Evolutionary conservation across 2,113 vertebrate species (phyloP).

Genomic region (Pituophis catenifer): DNA sequence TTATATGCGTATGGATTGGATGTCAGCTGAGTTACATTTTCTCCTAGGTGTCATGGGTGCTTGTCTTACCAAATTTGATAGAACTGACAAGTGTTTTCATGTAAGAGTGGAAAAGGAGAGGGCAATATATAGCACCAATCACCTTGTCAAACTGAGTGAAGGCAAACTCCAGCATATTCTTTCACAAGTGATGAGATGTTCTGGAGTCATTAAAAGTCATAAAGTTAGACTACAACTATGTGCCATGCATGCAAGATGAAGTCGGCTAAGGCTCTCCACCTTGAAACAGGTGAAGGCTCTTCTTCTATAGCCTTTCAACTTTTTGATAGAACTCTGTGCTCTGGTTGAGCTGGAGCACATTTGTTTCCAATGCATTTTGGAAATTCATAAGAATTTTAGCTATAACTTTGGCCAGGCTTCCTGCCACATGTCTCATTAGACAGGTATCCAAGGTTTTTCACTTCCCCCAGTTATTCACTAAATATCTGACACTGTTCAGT

Average conservation of each 20-base stretch:
- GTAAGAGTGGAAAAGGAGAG: conserved; percentile 48
- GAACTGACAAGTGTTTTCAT: conserved; percentile 71
- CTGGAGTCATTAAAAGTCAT: conserved; percentile 69
- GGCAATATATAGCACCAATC: conserved; percentile 62
- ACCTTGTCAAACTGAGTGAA: conserved; percentile 67
- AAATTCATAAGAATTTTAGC: conserved; percentile 49
- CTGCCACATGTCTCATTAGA: conserved; percentile 51
- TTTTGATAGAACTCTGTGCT: conserved; percentile 45
- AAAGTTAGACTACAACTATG: conserved; percentile 49
- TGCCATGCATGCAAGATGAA: conserved; percentile 55
- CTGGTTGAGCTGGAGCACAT: conserved; percentile 21
- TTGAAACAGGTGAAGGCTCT: conserved; percentile 46
- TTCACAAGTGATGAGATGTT: conserved; percentile 63
- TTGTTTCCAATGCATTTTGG: conserved; percentile 45
- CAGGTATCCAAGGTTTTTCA: conserved; percentile 32
- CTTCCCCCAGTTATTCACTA: conserved; percentile 12
- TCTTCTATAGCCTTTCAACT: conserved; percentile 31
- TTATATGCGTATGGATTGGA: conserved; percentile 41
- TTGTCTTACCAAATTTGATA: conserved; percentile 71
- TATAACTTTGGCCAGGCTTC: conserved; percentile 44
- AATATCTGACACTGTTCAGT: conserved; percentile 39
- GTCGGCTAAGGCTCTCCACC: conserved; percentile 48
- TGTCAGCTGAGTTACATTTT: conserved; percentile 67
- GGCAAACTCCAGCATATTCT: conserved; percentile 61
- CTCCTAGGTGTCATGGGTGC: conserved; percentile 67